Evolutionary conservation across 2,113 vertebrate species (phyloP), one percentile per base, ranked within the genome.

Genomic region (Artemisiospiza belli): DNA sequence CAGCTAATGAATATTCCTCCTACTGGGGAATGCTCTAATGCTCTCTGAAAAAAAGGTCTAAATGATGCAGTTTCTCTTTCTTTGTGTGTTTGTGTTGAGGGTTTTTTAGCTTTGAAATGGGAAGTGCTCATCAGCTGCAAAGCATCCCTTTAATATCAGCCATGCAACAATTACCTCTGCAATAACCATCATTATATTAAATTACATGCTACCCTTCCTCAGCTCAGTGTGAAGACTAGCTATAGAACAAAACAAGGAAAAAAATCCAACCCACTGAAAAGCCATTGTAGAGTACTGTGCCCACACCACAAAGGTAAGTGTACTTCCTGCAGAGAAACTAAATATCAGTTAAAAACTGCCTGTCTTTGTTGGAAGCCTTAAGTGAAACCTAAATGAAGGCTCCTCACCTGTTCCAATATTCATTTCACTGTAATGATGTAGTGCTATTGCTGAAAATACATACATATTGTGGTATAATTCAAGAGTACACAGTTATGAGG

Each of bases 161-260:
- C 73, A 76, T 67, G 94, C 57, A 95, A 78, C 89, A 96, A 94
- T 84, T 89, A 89, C 92, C 73, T 84, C 89, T 67, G 74, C 91
- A 87, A 78, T 70, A 93, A 90, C 83, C 83, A 95, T 92, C 84
- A 89, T 84, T 92, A 87, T 31, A 63, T 83, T 90, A 92, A 95
- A 96, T 90, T 87, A 93, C 73, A 92, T 23, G n/a, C 52, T 87
- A 92, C 64, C 64, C 77, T 91, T 94, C 77, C 57, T 94, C 77
- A 96, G 80, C 67, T 85, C 72, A 51, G 74, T 66, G 75, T 54
- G 82, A 93, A 82, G 70, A 73, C 54, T 91, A 62, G 58, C 52
- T 68, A 57, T 41, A 92, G 61, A 89, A 89, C 55, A 89, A 84
- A 80, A 64, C 35, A 76, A 47, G 46, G 41, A 43, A 86, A 91